Evolutionary conservation across 2,888 invertebrate genomes (phyloP), one percentile per base, ranked within the genome.

Genomic region (Tachina lurida): DNA sequence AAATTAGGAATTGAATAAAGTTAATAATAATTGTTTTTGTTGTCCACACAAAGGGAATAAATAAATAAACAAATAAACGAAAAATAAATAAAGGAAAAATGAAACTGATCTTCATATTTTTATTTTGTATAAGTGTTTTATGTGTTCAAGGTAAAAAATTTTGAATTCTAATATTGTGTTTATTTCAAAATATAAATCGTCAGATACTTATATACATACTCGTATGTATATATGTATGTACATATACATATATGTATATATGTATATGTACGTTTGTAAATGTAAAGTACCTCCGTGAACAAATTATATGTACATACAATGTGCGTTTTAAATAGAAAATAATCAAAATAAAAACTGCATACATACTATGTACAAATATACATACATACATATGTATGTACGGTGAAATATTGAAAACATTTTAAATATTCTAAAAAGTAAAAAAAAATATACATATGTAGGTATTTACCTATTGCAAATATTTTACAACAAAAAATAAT

Each of bases 81-180:
- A 5, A 31, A 31, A 31, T 31, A 54, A 19, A 39, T 31, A 54
- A 19, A 39, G 19, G 2, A 67, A 74, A 65, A 63, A 86, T 86
- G 85, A 82, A 82, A 63, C 70, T 78, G 45, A 65, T 85, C 70
- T 63, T 81, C 12, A 78, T 76, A 56, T 49, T 62, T 56, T 74
- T 63, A 47, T 49, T 82, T 54, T 75, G 22, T 62, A 62, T 68
- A 60, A 70, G 82, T 79, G 78, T 82, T 75, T 78, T 82, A 65
- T 78, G 17, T 63, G 78, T 79, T 82, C 85, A 86, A 86, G 85
- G 85, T 86, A 86, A 81, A 31, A 70, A 70, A 52, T 60, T 62
- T 15, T 3, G 60, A 75, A 54, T 62, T 62, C 43, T 43, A 43
- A 73, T 67, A 41, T 39, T 43, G 58, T 13, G 67, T 43, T 60